Conservation (phyloP, 2,113 vertebrate species). For the Microtus richardsoni region DNA sequence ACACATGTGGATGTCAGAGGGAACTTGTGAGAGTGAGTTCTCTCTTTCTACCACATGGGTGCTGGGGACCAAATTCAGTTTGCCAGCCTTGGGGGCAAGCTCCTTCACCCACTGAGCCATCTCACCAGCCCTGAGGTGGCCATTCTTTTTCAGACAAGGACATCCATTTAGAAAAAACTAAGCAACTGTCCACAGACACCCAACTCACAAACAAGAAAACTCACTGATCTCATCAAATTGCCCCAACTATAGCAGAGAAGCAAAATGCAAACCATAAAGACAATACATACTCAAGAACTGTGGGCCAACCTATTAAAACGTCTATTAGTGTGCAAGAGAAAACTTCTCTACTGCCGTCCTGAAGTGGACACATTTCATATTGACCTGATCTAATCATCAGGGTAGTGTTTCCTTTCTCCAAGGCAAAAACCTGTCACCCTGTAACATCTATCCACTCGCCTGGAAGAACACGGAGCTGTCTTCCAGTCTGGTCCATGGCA, state of each 20-base stretch:
- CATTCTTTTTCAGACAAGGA: neutral
- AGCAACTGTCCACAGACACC: neutral
- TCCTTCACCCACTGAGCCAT: neutral
- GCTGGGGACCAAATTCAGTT: too few relatives aligned
- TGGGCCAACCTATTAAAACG: neutral
- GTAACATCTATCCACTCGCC: neutral
- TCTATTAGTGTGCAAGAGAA: neutral
- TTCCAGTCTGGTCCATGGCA: neutral
- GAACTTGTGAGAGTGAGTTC: too few relatives aligned
- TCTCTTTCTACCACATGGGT: neutral
- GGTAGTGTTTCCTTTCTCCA: neutral
- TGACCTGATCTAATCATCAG: constrained; percentile 14
- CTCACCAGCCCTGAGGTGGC: neutral
- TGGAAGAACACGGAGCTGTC: neutral
- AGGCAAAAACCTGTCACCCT: constrained; percentile 16
- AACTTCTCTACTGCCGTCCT: neutral
- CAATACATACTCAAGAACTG: neutral
- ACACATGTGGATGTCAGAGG: neutral
- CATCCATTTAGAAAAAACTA: constrained; percentile 22
- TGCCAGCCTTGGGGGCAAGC: neutral
- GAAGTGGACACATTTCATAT: neutral
- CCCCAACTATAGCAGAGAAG: neutral
- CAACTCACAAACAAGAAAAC: neutral
- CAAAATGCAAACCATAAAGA: constrained; percentile 17
- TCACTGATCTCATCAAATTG: neutral